A percentile compares a stretch with the other conserved stretches of the same genome.
These are phyloP conservation scores for Avahi laniger DNA, from an alignment of 2,797 vertebrate genomes.

Conservation along the genomic window DNA sequence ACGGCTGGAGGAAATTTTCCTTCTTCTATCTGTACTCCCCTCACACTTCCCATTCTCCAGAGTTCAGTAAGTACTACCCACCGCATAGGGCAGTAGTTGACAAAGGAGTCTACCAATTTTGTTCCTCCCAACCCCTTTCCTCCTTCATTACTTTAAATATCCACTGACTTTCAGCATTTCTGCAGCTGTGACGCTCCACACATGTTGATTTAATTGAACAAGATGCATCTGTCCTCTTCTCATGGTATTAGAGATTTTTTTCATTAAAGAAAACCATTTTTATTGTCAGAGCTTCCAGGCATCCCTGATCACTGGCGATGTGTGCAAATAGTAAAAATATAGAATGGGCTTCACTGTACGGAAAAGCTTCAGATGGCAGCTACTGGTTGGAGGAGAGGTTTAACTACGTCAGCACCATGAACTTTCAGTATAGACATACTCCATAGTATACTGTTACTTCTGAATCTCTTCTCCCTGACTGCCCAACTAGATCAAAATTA, in stretches of 20 bases:
- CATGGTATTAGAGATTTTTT: not conserved
- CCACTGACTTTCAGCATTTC: not conserved
- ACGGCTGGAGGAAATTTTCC: accelerated
- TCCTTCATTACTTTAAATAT: not conserved
- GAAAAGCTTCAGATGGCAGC: not conserved
- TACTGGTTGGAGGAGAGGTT: not conserved
- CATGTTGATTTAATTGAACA: not conserved
- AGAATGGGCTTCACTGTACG: not conserved
- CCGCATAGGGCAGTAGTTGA: not conserved
- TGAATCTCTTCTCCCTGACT: not conserved
- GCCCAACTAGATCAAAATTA: not conserved
- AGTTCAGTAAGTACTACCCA: no score
- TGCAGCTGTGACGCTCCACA: not conserved
- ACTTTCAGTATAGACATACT: not conserved
- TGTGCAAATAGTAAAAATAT: not conserved
- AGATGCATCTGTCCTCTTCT: not conserved
- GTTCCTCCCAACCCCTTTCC: not conserved
- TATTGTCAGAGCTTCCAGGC: not conserved
- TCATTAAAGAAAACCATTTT: not conserved
- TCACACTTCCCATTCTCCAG: not conserved
- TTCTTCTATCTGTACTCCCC: not conserved
- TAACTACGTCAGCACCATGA: not conserved
- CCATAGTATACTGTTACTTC: not conserved
- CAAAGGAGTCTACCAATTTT: not conserved
- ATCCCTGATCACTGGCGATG: no score